Conservation (phyloP, 2,888 invertebrate genomes). For the Microctonus aethiopoides region DNA sequence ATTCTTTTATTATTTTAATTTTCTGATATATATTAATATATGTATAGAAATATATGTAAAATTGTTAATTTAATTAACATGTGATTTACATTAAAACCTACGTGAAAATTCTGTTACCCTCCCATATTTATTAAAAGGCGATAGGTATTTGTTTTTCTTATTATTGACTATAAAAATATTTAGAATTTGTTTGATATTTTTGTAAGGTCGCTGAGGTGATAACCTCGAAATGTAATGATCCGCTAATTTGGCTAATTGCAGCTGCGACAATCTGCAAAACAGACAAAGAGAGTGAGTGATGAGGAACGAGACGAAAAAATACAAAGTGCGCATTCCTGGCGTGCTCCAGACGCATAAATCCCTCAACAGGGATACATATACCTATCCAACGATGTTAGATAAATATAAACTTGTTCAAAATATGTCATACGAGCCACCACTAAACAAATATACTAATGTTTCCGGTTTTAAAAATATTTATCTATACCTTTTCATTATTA, state of each 20-base stretch:
- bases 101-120: not conserved
- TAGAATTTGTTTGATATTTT: not conserved
- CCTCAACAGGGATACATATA: slow-evolving; percentile 50
- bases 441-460: slow-evolving; percentile 48
- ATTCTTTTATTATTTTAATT: not conserved
- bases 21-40: not conserved
- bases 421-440: slow-evolving; percentile 47
- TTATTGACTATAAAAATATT: not conserved
- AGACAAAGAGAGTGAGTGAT: not conserved
- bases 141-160: not conserved
- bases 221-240: slow-evolving; percentile 17
- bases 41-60: not conserved
- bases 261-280: not conserved
- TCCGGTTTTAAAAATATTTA: slow-evolving; percentile 38
- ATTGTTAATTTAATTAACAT: not conserved
- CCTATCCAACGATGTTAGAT: slow-evolving; percentile 38
- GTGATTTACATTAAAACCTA: not conserved
- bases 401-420: slow-evolving; percentile 54
- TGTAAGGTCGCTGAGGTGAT: not conserved
- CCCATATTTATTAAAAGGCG: not conserved
- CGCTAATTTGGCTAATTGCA: slow-evolving; percentile 23
- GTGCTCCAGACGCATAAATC: slow-evolving; percentile 61
- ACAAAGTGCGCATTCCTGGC: slow-evolving; percentile 49
- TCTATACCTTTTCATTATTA: too few relatives aligned
- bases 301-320: slow-evolving; percentile 36